Conservation (phyloP, 2,888 invertebrate species). For the Meta bourneti region DNA sequence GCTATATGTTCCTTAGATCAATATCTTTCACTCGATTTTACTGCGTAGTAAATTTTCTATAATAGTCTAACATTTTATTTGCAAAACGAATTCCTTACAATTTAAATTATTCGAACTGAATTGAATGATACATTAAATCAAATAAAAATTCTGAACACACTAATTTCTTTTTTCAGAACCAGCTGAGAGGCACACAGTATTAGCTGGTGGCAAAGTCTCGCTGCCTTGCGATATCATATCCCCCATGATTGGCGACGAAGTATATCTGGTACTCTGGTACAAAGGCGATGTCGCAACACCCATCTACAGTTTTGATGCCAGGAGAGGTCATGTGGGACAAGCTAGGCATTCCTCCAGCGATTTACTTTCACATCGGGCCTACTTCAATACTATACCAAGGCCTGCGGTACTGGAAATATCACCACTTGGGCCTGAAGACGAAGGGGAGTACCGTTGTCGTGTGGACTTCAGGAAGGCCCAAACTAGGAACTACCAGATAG, state of each 20-base stretch:
- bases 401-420: conserved; percentile 74
- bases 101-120: too few species aligned
- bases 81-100: too few species aligned
- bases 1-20: too few species aligned
- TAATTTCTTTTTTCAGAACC: conserved; percentile 58
- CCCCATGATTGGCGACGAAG: conserved; percentile 71
- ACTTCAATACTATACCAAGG: conserved; percentile 87
- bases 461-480: conserved; percentile 94
- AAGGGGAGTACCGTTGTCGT: conserved; percentile 93
- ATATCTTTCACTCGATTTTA: too few species aligned
- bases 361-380: conserved; percentile 91
- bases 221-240: conserved; percentile 76
- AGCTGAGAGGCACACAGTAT: conserved; percentile 57
- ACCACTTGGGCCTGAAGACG: conserved; percentile 89
- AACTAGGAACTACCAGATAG: conserved; percentile 93
- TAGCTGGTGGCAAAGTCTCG: conserved; percentile 73
- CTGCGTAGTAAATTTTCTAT: too few species aligned
- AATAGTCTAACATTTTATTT: too few species aligned
- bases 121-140: too few species aligned
- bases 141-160: too few species aligned
- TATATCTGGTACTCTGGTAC: conserved; percentile 76
- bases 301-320: conserved; percentile 76
- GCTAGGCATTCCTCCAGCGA: conserved; percentile 85
- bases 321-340: conserved; percentile 71
- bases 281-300: conserved; percentile 75